These are phyloP conservation scores for Loris lydekkerianus DNA, from an alignment of 2,797 vertebrate species.

Conservation along the genomic window DNA sequence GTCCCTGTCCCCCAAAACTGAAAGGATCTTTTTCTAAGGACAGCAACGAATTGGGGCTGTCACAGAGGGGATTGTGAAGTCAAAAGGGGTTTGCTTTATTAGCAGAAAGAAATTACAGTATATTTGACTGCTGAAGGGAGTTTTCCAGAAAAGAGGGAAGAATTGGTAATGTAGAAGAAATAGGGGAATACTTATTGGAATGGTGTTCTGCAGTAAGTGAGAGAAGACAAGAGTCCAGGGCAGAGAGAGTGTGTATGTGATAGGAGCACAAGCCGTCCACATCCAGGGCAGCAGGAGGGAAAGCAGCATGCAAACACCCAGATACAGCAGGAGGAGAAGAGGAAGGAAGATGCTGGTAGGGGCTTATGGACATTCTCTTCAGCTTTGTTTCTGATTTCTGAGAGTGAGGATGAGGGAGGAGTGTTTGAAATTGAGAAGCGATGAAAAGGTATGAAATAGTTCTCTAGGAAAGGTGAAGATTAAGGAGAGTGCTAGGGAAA, in stretches of 20 bases:
- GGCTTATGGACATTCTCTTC: not conserved
- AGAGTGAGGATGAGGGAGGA: not conserved
- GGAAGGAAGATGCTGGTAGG: not conserved
- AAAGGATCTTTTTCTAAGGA: not conserved
- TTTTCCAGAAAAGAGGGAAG: constrained; percentile 1
- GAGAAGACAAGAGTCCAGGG: not conserved
- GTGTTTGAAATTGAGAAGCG: not conserved
- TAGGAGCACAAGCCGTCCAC: accelerated
- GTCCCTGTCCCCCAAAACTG: not conserved
- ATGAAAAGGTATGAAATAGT: not conserved
- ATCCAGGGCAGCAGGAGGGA: not conserved
- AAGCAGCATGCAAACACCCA: not conserved
- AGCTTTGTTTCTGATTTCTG: not conserved
- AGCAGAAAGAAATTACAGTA: not conserved
- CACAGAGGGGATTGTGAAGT: not conserved
- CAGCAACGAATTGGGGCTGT: not conserved
- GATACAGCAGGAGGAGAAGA: not conserved
- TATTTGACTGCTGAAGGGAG: not conserved
- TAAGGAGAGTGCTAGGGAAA: not conserved
- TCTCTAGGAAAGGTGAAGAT: not conserved
- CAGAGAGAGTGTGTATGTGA: no score
- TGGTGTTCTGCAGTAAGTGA: not conserved
- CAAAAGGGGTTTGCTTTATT: not conserved
- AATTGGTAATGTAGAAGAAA: not conserved
- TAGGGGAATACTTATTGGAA: not conserved